Evolutionary conservation across 2,113 vertebrate genomes (phyloP).

Genomic region (Mirza zaza): DNA sequence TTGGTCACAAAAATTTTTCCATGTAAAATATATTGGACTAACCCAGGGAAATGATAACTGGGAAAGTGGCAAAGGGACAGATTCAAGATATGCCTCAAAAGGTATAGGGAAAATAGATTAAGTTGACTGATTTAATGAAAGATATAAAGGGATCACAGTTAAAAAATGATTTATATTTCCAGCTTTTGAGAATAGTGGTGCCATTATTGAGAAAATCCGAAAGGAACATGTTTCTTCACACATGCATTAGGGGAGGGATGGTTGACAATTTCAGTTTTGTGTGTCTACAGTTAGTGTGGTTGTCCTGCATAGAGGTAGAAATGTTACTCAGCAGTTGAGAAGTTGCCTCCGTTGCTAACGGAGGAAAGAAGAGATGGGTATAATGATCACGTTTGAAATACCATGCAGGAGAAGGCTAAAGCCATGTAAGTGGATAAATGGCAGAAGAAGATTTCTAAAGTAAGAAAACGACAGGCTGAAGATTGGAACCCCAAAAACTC

Average conservation of each 20-base stretch:
- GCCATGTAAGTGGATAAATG: neutral
- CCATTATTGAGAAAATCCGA: neutral
- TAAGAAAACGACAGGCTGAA: neutral
- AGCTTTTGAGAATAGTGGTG: neutral
- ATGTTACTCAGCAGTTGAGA: neutral
- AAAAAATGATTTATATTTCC: neutral
- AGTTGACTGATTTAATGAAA: neutral
- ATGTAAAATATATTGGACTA: neutral
- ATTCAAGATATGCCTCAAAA: neutral
- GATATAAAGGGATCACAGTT: neutral
- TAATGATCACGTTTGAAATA: neutral
- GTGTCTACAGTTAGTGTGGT: neutral
- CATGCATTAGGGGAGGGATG: neutral
- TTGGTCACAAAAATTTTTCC: neutral
- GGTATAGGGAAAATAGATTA: neutral
- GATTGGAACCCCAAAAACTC: neutral
- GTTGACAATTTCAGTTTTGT: neutral
- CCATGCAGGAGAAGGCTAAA: neutral
- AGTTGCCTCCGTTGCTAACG: neutral
- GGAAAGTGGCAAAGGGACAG: neutral
- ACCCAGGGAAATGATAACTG: neutral
- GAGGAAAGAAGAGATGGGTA: accelerated
- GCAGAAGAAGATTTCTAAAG: neutral
- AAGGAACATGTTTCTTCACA: neutral
- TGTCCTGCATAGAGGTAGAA: neutral